Evolutionary conservation across 2,888 invertebrate species (phyloP).

Genomic region (Amblyteles armatorius): DNA sequence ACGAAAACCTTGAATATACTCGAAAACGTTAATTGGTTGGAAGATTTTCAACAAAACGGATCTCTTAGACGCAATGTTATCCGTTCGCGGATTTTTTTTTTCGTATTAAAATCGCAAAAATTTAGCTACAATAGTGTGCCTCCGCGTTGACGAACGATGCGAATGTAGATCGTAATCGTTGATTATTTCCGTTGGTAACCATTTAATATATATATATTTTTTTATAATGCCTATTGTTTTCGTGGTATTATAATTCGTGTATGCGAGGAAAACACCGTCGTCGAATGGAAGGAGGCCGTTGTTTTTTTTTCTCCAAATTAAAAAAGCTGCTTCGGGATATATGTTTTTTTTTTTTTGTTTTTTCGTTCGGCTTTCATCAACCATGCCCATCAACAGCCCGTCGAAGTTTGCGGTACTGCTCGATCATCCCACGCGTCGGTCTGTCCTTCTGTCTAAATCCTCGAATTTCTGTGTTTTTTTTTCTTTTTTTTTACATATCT

Average conservation of each 20-base stretch:
- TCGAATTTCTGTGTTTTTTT: slow-evolving; percentile 19
- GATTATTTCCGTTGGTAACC: slow-evolving; percentile 15
- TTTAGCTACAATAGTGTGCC: neutral
- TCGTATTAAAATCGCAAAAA: slow-evolving; percentile 24
- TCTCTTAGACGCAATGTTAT: neutral
- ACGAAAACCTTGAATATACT: neutral
- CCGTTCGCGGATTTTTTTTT: slow-evolving; percentile 2
- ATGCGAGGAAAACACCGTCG: slow-evolving; percentile 4
- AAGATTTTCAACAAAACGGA: neutral
- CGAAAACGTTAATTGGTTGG: neutral
- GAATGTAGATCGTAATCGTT: slow-evolving; percentile 10
- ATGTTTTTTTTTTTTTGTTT: slow-evolving; percentile 2
- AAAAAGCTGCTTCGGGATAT: slow-evolving; percentile 2
- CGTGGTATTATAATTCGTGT: neutral
- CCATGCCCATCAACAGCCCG: slow-evolving; percentile 28
- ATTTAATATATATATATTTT: neutral
- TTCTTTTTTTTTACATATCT: slow-evolving; percentile 64
- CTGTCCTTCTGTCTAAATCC: slow-evolving; percentile 33
- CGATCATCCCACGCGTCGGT: slow-evolving; percentile 51
- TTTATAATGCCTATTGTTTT: slow-evolving; percentile 1
- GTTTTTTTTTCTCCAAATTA: neutral
- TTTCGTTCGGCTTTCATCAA: slow-evolving; percentile 20
- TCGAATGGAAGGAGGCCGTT: slow-evolving; percentile 5
- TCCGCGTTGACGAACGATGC: slow-evolving; percentile 12
- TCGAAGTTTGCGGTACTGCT: slow-evolving; percentile 39